phyloP scores from a whole-genome alignment of 2,113 vertebrate species.

The Ibidorhyncha struthersii region DNA sequence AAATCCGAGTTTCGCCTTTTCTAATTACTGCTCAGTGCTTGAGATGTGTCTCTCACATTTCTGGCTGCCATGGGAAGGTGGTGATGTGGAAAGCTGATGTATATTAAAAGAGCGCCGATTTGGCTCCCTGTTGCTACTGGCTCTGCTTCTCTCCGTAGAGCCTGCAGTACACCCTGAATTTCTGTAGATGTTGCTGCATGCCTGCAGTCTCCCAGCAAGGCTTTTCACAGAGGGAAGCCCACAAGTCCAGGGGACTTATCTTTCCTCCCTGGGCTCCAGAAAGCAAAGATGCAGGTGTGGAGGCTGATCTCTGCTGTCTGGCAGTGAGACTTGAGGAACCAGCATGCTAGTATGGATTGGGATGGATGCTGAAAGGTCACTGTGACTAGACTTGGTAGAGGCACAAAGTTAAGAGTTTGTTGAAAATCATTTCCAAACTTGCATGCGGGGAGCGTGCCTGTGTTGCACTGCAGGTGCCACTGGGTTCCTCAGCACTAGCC shows the following conservation, averaged over 20 bases:
- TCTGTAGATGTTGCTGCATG: slow-evolving; percentile 71
- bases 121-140: slow-evolving; percentile 38
- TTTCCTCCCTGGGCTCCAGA: background rate
- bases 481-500: background rate
- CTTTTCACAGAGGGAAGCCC: background rate
- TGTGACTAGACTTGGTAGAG: background rate
- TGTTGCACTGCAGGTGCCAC: background rate
- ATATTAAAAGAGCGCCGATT: background rate
- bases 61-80: slow-evolving; percentile 62
- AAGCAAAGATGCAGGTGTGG: background rate
- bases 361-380: background rate
- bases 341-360: background rate
- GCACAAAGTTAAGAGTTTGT: background rate
- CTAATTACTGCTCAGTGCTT: slow-evolving; percentile 61
- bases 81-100: slow-evolving; percentile 64
- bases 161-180: slow-evolving; percentile 61
- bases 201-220: slow-evolving; percentile 32
- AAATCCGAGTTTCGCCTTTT: slow-evolving; percentile 47
- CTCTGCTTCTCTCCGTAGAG: background rate
- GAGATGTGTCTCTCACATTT: slow-evolving; percentile 60
- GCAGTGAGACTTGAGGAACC: background rate
- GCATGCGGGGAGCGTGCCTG: rapidly evolving
- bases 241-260: background rate
- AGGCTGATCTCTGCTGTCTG: background rate
- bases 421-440: background rate